Percentiles rank a stretch among this genome's conserved stretches.
Evolutionary conservation across 2,888 invertebrate species (phyloP).

Genomic region (Chrysina gloriosa): DNA sequence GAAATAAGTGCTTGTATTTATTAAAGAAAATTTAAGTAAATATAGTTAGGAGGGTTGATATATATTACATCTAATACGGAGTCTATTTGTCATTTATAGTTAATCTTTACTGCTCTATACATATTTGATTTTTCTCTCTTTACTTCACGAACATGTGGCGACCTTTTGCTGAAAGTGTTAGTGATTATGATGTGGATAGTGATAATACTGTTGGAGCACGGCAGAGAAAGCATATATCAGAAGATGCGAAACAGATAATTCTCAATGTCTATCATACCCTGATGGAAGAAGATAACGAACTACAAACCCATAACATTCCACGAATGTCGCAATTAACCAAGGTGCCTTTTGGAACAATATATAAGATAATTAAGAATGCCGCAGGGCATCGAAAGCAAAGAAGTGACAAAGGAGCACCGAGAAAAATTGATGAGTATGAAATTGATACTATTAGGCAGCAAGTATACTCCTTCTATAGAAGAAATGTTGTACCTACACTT

Average conservation of each 20-base stretch:
- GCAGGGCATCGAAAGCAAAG: conserved; percentile 9
- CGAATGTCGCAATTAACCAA: conserved; percentile 16
- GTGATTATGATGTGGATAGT: neutral
- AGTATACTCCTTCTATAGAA: neutral
- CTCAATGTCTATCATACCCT: too few relatives aligned
- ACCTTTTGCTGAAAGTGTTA: neutral
- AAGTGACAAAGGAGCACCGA: conserved; percentile 6
- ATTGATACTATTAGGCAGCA: neutral
- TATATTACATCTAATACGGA: too few relatives aligned
- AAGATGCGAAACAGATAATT: neutral
- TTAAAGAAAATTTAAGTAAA: too few relatives aligned
- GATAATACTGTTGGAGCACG: neutral
- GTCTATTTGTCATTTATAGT: neutral
- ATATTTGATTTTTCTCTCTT: neutral
- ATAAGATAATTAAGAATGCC: neutral
- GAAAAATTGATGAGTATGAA: conserved; percentile 8
- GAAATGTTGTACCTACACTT: neutral
- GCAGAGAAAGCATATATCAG: neutral
- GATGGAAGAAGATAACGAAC: neutral
- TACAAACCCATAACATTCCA: conserved; percentile 12
- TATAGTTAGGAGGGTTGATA: too few relatives aligned
- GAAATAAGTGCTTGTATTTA: too few relatives aligned
- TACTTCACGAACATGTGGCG: neutral
- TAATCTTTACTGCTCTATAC: neutral
- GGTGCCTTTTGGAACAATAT: conserved; percentile 12